Evolutionary conservation across 2,888 invertebrate genomes (phyloP), one percentile per base, ranked within the genome.

Genomic region (Zhengitettix transpicula): DNA sequence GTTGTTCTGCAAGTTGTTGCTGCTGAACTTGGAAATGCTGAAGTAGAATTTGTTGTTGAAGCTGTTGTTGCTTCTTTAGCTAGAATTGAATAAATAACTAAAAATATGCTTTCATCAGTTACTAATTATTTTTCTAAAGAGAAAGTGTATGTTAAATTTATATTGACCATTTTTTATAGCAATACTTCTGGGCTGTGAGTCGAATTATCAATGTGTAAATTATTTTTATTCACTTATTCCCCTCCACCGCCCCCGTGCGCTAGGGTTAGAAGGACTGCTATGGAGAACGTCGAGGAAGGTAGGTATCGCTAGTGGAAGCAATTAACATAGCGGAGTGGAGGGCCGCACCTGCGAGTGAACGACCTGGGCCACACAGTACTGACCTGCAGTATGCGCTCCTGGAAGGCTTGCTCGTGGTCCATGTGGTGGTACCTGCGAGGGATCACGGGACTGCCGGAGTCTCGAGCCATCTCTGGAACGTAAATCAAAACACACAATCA

Each of bases 21-120:
- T 89, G 87, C 73, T 92, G 91, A 69, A 88, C 90, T 74, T 92
- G 91, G 78, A 90, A 94, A 73, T 89, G 89, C 74, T 92, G 91
- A 71, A 90, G 79, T 67, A 94, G 80, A 69, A 91, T 87, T 76
- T 92, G 90, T 71, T 93, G 92, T 73, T 94, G 92, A 70, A 92
- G 77, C 75, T 93, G 90, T 74, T 94, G 93, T 73, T 91, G 90
- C 77, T 92, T 90, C 80, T 92, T 92, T 73, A 94, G 80, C 89
- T 93, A 86, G 69, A 85, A 80, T 73, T 69, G 10, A 17, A 17
- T 16, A 11, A 55, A 55, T 41, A 12, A 40, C 40, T 55, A 40
- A 14, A 16, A 17, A 10, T 15, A 17, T 16, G 14, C 9, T 14
- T 53, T 17, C 9, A 11, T 9, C 9, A 53, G 10, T 9, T 9